Evolutionary conservation across 1,140 invertebrate genomes (phyloP).

Genomic region (Elysia chlorotica): DNA sequence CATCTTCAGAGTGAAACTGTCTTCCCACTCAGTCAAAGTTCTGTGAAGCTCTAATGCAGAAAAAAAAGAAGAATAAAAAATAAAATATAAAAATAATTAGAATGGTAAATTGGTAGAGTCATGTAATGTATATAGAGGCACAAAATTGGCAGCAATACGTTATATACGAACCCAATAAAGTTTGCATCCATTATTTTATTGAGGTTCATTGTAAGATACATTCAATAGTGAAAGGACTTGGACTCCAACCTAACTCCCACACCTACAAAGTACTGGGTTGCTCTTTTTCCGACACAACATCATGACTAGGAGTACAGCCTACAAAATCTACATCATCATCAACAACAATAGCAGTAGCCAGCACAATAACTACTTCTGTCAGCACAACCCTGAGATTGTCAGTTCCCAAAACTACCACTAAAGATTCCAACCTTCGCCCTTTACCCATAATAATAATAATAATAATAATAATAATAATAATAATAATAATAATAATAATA

Average conservation of each 20-base stretch:
- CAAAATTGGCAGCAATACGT: too few species aligned
- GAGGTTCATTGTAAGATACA: not conserved
- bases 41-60: conserved; percentile 73
- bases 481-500: conserved; percentile 2
- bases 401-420: not conserved
- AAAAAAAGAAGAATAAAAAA: not conserved
- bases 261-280: not conserved
- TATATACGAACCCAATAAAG: too few species aligned
- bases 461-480: conserved; percentile 6
- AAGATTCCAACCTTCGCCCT: too few species aligned
- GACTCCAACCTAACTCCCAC: too few species aligned
- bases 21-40: conserved; percentile 93
- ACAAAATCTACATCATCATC: not conserved
- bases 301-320: not conserved
- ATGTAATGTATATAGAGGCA: too few species aligned
- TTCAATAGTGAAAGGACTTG: not conserved
- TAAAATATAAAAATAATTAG: not conserved
- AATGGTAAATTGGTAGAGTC: not conserved
- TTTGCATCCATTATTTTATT: not conserved
- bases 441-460: conserved; percentile 7
- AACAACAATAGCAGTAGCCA: not conserved
- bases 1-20: conserved; percentile 95
- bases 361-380: not conserved
- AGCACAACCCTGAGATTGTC: not conserved
- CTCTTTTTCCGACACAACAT: not conserved